These are phyloP conservation scores for Anarsia innoxiella DNA, from an alignment of 2,888 invertebrate species.

Conservation along the genomic window DNA sequence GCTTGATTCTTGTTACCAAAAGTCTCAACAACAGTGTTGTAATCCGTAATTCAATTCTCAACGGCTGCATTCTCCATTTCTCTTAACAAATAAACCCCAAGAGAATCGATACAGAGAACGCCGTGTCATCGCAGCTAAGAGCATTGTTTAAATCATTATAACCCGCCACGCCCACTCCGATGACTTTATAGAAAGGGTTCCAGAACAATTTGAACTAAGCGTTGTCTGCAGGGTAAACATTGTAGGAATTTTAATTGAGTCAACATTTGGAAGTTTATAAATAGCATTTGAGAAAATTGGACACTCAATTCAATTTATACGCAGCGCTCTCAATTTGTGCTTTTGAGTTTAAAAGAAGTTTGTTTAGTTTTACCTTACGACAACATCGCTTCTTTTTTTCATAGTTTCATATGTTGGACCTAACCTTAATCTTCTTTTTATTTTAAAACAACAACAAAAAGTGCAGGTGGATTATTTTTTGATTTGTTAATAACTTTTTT, in stretches of 20 bases:
- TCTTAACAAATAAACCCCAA: constrained; percentile 4
- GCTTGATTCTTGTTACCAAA: too few species aligned
- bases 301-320: too few species aligned
- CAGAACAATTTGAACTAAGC: constrained; percentile 45
- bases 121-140: constrained; percentile 58
- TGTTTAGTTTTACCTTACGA: too few species aligned
- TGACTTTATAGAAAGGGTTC: constrained; percentile 51
- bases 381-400: too few species aligned
- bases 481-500: constrained; percentile 60
- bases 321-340: too few species aligned
- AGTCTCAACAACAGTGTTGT: too few species aligned
- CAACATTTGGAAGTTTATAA: constrained; percentile 1
- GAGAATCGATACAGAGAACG: constrained; percentile 26
- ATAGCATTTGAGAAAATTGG: neutral
- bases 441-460: neutral
- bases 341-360: too few species aligned
- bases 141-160: constrained; percentile 60
- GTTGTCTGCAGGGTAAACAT: constrained; percentile 30
- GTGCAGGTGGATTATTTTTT: constrained; percentile 9
- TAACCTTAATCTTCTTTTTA: neutral
- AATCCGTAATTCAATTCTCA: too few species aligned
- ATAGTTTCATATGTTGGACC: too few species aligned
- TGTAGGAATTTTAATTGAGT: constrained; percentile 45
- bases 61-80: too few species aligned
- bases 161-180: constrained; percentile 50